phyloP scores from a whole-genome alignment of 2,888 invertebrate species.

The Lithophane semibrunnea region DNA sequence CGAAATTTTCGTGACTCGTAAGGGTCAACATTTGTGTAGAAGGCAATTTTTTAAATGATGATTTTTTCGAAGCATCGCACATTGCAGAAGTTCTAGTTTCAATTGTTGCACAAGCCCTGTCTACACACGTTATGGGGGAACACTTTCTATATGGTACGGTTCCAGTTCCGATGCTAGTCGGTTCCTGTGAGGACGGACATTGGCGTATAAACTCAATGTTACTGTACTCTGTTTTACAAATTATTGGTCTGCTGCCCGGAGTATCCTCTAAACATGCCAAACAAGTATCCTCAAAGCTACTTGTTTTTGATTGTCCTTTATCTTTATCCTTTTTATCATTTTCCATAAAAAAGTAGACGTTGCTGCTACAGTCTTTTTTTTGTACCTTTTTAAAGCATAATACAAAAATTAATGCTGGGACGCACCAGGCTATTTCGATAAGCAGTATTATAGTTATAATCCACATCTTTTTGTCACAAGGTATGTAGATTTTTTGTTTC shows the following conservation, averaged over 20 bases:
- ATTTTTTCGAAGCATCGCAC: slow-evolving; percentile 23
- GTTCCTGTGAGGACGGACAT: slow-evolving; percentile 31
- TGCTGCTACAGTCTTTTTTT: slow-evolving; percentile 56
- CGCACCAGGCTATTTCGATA: slow-evolving; percentile 82
- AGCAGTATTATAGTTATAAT: slow-evolving; percentile 76
- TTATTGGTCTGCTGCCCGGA: not conserved
- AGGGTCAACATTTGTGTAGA: slow-evolving; percentile 1
- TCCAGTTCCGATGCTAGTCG: slow-evolving; percentile 44
- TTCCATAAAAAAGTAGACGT: slow-evolving; percentile 61
- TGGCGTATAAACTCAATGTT: slow-evolving; percentile 27
- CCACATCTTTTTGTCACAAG: slow-evolving; percentile 73
- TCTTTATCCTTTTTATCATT: slow-evolving; percentile 33
- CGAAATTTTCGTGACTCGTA: slow-evolving; percentile 32
- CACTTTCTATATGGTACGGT: slow-evolving; percentile 33
- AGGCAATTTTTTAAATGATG: slow-evolving; percentile 43
- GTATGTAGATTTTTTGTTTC: slow-evolving; percentile 12
- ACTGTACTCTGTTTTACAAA: slow-evolving; percentile 16
- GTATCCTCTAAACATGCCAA: not conserved
- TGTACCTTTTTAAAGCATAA: slow-evolving; percentile 62
- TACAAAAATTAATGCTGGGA: slow-evolving; percentile 73
- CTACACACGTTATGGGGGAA: slow-evolving; percentile 18
- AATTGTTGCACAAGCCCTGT: not conserved
- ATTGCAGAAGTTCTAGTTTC: not conserved
- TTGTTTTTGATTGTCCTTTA: not conserved
- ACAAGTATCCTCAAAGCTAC: not conserved